Evolutionary conservation across 2,797 vertebrate species (phyloP), one percentile per base, ranked within the genome.

Genomic region (Falco berigora): DNA sequence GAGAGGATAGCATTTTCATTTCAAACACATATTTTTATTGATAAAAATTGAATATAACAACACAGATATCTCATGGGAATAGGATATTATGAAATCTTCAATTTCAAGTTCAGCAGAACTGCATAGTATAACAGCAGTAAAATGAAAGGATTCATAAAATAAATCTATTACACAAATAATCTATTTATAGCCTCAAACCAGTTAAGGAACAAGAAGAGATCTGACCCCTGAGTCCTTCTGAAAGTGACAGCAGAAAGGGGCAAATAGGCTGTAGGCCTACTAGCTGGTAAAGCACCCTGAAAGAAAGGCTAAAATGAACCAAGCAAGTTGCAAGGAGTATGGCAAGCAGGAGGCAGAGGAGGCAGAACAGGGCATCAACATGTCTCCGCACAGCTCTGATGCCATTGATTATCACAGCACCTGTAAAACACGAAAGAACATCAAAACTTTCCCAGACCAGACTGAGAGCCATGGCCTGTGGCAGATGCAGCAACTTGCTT

Each of bases 351-450:
- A 80, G 42, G 0, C 0, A 62, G 46, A 50, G 34, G 27, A 84
- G 23, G 30, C 55, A 66, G 63, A 90, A 40, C 1, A 1, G 34
- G 44, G 22, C 52, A 91, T 17, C 55, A 40, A 17, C 3, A 3
- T 0, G 0, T 13, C 34, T 46, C 47, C 63, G 42, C 71, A 66
- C 22, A 59, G 38, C 25, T 64, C 64, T 3, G 3, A 38, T 50
- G 28, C 13, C 40, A 61, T 0, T 4, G 16, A 62, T 53, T 42
- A 21, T 62, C 44, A 19, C 4, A 80, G 69, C 59, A 69, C 17
- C 14, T 32, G 9, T 2, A 14, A 0, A 0, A 40, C 36, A 24
- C 0, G 0, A 66, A 82, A 69, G 95, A 50, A 15, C 0, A 1
- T 15, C 50, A 40, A 23, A 66, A 49, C 14, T 24, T 86, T 40